These are phyloP conservation scores for Zosterops lateralis DNA, from an alignment of 2,113 vertebrate species.

Conservation along the genomic window DNA sequence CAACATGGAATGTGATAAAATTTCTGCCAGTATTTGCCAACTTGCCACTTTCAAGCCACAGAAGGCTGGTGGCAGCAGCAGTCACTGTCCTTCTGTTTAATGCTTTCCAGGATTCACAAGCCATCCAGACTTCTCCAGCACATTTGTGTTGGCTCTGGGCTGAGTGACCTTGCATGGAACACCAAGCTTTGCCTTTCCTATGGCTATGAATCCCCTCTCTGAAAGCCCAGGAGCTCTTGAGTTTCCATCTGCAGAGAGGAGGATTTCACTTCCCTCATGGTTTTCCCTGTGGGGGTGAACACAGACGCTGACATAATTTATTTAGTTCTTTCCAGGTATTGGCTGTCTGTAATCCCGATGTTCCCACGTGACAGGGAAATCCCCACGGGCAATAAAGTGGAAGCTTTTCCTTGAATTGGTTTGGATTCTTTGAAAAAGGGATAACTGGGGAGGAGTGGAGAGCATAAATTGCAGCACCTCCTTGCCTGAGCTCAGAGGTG, in stretches of 20 bases:
- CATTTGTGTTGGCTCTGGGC: not conserved
- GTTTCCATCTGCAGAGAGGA: rapidly evolving
- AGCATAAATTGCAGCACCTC: not conserved
- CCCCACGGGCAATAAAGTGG: rapidly evolving
- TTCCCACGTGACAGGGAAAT: not conserved
- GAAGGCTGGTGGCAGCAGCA: not conserved
- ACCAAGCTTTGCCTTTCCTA: not conserved
- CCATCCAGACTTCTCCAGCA: not conserved
- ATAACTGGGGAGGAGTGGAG: not conserved
- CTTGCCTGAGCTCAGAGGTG: not conserved
- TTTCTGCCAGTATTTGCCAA: not conserved
- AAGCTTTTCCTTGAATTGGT: not conserved
- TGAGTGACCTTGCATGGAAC: not conserved
- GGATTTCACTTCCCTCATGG: not conserved
- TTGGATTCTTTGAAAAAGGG: not conserved
- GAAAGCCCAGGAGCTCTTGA: not conserved
- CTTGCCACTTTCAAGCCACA: rapidly evolving
- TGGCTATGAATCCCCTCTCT: rapidly evolving
- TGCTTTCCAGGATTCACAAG: not conserved
- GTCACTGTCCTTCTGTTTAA: rapidly evolving
- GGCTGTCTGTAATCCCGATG: not conserved
- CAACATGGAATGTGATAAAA: not conserved
- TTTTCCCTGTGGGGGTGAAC: not conserved
- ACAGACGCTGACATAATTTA: not conserved
- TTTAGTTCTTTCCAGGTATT: not conserved